Evolutionary conservation across 1,140 invertebrate genomes (phyloP), one percentile per base, ranked within the genome.

Genomic region (Neodiprion fabricii): DNA sequence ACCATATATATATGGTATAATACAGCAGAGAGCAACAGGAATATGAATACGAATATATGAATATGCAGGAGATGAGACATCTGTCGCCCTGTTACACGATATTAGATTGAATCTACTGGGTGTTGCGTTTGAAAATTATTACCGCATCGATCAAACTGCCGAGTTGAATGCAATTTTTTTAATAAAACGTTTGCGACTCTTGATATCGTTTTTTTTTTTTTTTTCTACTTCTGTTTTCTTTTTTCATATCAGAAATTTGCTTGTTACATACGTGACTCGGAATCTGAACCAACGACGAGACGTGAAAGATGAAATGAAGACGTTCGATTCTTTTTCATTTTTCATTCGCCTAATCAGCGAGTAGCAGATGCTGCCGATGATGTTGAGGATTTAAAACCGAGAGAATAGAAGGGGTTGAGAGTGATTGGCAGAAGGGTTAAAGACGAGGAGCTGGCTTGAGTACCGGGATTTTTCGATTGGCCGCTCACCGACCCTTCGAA

Each of bases 31-130:
- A 40, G 28, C 28, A 40, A 40, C 28, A 40, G 28, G 28, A 40
- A 40, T 40, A 40, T 40, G 28, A 40, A 40, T 40, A 40, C 28
- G 28, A 17, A 48, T 69, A 79, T 83, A 83, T 83, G 81, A 83
- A 83, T 83, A 83, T 83, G 80, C 82, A 83, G 82, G 79, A 79
- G 72, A 40, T 40, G 28, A 74, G 79, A 83, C 82, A 83, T 83
- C 81, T 83, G 82, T 76, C 78, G 78, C 81, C 77, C 76, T 75
- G 75, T 79, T 72, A 70, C 76, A 14, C 11, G 11, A 61, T 61
- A 61, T 61, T 61, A 17, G n/a, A 61, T 61, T 61, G 11, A 61
- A 61, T 61, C 53, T 17, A 61, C 53, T 4, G 53, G 53, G 53
- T 61, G 53, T 61, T 61, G 53, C 53, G 53, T 61, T 12, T 14